phyloP scores from a whole-genome alignment of 2,113 vertebrate species.

The Cynocephalus volans region DNA sequence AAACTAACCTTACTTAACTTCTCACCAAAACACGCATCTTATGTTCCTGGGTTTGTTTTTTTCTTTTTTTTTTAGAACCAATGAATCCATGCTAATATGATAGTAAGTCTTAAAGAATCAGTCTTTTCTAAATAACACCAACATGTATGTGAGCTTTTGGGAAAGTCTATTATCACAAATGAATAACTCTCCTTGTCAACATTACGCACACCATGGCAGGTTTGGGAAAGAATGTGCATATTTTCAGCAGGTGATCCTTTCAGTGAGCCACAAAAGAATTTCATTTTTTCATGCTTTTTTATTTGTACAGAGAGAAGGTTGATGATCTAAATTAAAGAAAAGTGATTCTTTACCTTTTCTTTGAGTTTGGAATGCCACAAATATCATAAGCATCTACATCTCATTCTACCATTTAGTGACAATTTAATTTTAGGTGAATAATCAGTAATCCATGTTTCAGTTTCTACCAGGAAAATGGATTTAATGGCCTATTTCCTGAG shows the following conservation, averaged over 20 bases:
- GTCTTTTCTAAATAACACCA: background rate
- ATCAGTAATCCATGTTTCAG: background rate
- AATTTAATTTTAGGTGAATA: constrained; percentile 15
- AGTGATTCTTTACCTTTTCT: background rate
- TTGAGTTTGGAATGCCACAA: background rate
- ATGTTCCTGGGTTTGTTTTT: background rate
- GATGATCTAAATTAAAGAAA: constrained; percentile 28
- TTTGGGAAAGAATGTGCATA: background rate
- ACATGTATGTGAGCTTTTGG: background rate
- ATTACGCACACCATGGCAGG: background rate
- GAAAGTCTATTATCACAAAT: constrained; percentile 32
- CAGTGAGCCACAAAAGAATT: background rate
- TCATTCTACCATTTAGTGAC: constrained; percentile 28
- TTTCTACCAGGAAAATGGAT: background rate
- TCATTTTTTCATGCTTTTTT: background rate
- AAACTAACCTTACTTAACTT: constrained; percentile 1
- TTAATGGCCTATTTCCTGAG: background rate
- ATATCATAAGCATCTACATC: background rate
- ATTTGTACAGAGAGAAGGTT: background rate
- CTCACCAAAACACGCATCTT: background rate
- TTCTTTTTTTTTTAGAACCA: background rate
- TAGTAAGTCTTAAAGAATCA: background rate
- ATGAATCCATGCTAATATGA: background rate
- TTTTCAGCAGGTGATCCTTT: constrained; percentile 37
- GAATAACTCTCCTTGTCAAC: background rate